A percentile compares a stretch with the other conserved stretches of the same genome.
Evolutionary conservation across 2,888 invertebrate species (phyloP).

Genomic region (Clepsis dumicolana): DNA sequence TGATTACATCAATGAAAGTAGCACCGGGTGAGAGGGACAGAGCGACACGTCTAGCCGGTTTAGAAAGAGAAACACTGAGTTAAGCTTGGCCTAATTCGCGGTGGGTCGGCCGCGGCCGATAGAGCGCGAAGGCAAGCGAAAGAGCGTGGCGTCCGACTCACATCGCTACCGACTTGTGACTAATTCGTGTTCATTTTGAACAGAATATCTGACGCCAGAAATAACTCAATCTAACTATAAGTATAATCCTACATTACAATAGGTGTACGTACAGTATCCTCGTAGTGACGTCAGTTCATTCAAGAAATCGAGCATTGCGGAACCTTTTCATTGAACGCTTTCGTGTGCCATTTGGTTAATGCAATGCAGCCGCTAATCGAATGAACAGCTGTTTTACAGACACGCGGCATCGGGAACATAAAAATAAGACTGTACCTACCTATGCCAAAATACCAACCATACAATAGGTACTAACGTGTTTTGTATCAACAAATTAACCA

Average conservation of each 20-base stretch:
- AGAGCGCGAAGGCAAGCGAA: slow-evolving; percentile 69
- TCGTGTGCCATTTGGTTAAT: background rate
- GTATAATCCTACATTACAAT: slow-evolving; percentile 51
- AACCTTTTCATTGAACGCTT: slow-evolving; percentile 64
- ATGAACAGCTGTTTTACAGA: slow-evolving; percentile 20
- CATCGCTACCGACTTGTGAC: slow-evolving; percentile 84
- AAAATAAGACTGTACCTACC: no score
- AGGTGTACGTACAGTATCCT: slow-evolving; percentile 49
- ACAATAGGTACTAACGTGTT: no score
- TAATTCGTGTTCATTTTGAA: slow-evolving; percentile 72
- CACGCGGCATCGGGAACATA: background rate
- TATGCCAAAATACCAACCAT: no score
- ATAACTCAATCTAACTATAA: slow-evolving; percentile 66
- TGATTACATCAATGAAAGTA: slow-evolving; percentile 71
- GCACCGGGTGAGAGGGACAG: slow-evolving; percentile 62
- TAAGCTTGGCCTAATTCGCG: slow-evolving; percentile 76
- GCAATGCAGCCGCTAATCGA: slow-evolving; percentile 15
- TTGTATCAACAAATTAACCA: no score
- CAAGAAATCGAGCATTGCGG: slow-evolving; percentile 64
- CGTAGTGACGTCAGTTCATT: slow-evolving; percentile 80
- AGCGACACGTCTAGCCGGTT: slow-evolving; percentile 51
- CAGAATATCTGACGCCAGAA: slow-evolving; percentile 76
- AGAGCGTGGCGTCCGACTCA: slow-evolving; percentile 77
- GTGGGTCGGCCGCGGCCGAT: slow-evolving; percentile 71
- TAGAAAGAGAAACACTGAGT: slow-evolving; percentile 62